Conservation (phyloP, 2,888 invertebrate species). For the Dryocosmus kuriphilus region DNA sequence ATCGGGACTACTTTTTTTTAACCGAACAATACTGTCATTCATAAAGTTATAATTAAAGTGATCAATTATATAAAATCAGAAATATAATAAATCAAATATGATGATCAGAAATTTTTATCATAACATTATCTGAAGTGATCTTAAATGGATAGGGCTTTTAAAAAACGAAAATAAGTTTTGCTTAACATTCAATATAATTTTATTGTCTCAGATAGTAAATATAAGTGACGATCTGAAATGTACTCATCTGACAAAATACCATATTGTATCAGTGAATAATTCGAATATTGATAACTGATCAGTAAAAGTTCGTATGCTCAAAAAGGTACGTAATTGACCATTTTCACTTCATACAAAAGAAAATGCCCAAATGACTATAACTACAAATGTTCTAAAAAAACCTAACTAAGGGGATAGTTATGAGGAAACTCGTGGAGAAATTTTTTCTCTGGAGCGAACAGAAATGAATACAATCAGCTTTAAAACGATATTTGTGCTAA, state of each 20-base stretch:
- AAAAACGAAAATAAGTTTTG: background rate
- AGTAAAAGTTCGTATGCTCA: slow-evolving; percentile 45
- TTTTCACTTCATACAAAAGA: slow-evolving; percentile 53
- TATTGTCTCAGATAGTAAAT: slow-evolving; percentile 75
- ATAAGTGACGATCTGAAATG: slow-evolving; percentile 64
- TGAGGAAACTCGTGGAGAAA: background rate
- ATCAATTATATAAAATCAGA: too few relatives aligned
- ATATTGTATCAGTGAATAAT: background rate
- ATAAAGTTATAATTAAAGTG: too few relatives aligned
- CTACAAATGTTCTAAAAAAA: slow-evolving; percentile 3
- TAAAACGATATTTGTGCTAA: background rate
- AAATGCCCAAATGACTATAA: background rate
- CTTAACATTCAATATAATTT: slow-evolving; percentile 73
- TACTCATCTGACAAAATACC: slow-evolving; percentile 45
- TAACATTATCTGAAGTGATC: too few relatives aligned
- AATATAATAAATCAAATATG: too few relatives aligned
- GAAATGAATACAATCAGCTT: background rate
- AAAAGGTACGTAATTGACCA: slow-evolving; percentile 55
- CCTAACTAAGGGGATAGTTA: background rate
- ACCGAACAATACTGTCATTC: too few relatives aligned
- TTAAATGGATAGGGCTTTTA: background rate
- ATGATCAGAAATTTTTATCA: too few relatives aligned
- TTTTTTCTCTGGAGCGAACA: background rate
- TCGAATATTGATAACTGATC: background rate
- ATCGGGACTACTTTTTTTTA: too few relatives aligned